Conservation (phyloP, 1,140 invertebrate species). For the Drosophila yakuba region DNA sequence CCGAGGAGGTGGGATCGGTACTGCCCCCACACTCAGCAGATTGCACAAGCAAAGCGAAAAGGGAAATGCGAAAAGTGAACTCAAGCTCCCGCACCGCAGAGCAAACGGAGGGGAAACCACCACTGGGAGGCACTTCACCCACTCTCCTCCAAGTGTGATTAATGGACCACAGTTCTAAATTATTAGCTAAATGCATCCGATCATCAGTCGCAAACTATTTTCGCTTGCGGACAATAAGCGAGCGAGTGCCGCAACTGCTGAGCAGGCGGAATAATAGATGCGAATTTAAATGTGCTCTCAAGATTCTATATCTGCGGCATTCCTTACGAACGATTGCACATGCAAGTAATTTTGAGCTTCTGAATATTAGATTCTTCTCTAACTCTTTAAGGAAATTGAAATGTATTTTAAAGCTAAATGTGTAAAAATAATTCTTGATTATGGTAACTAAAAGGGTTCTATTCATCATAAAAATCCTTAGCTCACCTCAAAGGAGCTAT, state of each 20-base stretch:
- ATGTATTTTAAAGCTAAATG: too few species aligned
- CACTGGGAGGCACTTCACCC: slow-evolving; percentile 10
- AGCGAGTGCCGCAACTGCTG: slow-evolving; percentile 2
- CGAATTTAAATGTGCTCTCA: not conserved
- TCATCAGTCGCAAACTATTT: slow-evolving; percentile 10
- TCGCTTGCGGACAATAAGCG: slow-evolving; percentile 17
- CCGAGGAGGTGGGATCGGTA: not conserved
- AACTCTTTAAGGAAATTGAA: too few species aligned
- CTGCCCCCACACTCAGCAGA: slow-evolving; percentile 8
- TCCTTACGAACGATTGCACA: not conserved
- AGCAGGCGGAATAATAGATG: not conserved
- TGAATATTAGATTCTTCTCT: too few species aligned
- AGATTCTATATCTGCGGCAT: not conserved
- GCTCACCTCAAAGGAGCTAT: too few species aligned
- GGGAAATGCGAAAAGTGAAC: too few species aligned
- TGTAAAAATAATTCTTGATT: too few species aligned
- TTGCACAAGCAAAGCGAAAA: slow-evolving; percentile 18
- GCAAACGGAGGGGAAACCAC: not conserved
- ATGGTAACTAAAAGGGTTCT: too few species aligned
- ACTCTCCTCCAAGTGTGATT: slow-evolving; percentile 36
- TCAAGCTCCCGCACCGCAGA: too few species aligned
- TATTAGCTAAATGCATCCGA: slow-evolving; percentile 27
- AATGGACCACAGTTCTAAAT: slow-evolving; percentile 26
- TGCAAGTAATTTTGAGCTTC: not conserved
- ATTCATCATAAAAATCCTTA: too few species aligned